Conservation (phyloP, 2,113 vertebrate species). For the Myxocyprinus asiaticus region DNA sequence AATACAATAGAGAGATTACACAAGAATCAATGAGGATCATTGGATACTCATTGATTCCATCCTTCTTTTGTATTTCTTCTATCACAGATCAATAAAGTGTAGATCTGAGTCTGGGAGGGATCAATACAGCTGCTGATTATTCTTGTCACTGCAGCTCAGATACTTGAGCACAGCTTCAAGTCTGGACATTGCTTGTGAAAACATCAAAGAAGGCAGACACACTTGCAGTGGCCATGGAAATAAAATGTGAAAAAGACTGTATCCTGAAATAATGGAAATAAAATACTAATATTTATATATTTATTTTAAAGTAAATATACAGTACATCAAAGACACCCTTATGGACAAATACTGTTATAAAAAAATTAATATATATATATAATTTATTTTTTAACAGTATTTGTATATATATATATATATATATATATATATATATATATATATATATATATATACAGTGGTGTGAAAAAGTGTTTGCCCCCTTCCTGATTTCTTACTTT, state of each 20-base stretch:
- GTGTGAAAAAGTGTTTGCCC: too few species aligned
- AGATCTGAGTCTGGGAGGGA: conserved; percentile 31
- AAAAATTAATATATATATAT: too few species aligned
- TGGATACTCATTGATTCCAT: conserved; percentile 32
- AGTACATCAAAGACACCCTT: too few species aligned
- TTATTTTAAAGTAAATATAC: too few species aligned
- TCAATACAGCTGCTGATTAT: conserved; percentile 14
- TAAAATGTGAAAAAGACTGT: too few species aligned
- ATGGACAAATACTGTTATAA: too few species aligned
- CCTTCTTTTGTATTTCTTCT: conserved; percentile 22
- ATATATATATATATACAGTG: too few species aligned
- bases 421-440: neutral
- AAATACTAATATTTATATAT: too few species aligned
- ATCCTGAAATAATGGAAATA: too few species aligned
- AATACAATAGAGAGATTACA: neutral
- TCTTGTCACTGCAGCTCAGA: conserved; percentile 14
- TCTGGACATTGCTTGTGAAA: neutral
- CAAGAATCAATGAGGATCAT: neutral
- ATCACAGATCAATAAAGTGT: conserved; percentile 27
- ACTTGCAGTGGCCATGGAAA: neutral
- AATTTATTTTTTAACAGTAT: too few species aligned
- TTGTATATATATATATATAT: neutral
- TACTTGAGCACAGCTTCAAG: neutral
- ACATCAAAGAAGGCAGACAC: neutral
- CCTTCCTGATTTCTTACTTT: too few species aligned